Evolutionary conservation across 2,888 invertebrate species (phyloP).

Genomic region (Galeruca laticollis): DNA sequence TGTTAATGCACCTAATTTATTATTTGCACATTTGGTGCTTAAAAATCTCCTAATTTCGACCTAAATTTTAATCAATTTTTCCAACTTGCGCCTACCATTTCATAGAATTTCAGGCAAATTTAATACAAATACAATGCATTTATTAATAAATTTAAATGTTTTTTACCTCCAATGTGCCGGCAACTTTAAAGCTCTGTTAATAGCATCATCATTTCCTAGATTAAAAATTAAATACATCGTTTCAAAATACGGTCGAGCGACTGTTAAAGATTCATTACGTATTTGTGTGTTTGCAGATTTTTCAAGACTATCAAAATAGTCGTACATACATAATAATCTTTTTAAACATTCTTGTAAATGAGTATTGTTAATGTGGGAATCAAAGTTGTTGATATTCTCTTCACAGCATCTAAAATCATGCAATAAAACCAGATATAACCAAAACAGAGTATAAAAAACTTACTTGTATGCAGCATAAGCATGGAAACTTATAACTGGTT

Average conservation of each 20-base stretch:
- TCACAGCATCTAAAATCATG: constrained; percentile 66
- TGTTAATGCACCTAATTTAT: too few relatives aligned
- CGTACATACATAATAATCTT: constrained; percentile 73
- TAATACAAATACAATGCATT: too few relatives aligned
- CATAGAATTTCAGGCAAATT: too few relatives aligned
- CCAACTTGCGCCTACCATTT: too few relatives aligned
- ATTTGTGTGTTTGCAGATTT: constrained; percentile 36
- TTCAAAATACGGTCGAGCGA: constrained; percentile 72
- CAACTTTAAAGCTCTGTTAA: constrained; percentile 69
- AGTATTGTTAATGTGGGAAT: constrained; percentile 77
- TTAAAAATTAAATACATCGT: constrained; percentile 77
- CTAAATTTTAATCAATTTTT: too few relatives aligned
- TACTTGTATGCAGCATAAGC: constrained; percentile 79
- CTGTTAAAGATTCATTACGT: constrained; percentile 48
- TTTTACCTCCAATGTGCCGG: constrained; percentile 66
- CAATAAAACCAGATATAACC: constrained; percentile 1
- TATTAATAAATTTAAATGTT: background rate
- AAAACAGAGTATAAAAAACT: constrained; percentile 23
- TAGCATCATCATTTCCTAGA: constrained; percentile 72
- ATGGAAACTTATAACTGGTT: constrained; percentile 82
- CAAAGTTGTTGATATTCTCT: constrained; percentile 71
- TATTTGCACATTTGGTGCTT: too few relatives aligned
- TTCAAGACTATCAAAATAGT: constrained; percentile 63
- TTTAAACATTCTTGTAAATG: constrained; percentile 81
- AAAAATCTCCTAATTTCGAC: too few relatives aligned